Percentiles rank a stretch among this genome's conserved stretches.
phyloP scores from a whole-genome alignment of 2,888 invertebrate species.

The Andrena bucephala region DNA sequence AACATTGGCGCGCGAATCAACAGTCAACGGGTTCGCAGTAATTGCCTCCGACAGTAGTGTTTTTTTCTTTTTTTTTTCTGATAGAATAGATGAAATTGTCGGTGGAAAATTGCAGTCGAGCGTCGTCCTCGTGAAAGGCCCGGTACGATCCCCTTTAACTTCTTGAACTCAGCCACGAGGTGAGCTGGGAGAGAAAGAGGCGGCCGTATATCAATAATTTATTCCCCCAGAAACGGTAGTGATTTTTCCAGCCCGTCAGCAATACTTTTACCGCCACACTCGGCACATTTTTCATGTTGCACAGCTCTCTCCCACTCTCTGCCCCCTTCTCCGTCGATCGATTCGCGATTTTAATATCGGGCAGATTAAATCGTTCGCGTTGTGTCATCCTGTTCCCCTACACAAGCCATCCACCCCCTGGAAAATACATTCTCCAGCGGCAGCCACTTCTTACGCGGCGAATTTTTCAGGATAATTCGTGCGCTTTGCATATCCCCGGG shows the following conservation, averaged over 20 bases:
- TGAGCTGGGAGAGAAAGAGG: constrained; percentile 27
- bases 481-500: neutral
- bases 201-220: constrained; percentile 62
- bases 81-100: too few species aligned
- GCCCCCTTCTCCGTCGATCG: neutral
- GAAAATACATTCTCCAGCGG: neutral
- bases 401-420: neutral
- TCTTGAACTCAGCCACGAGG: constrained; percentile 42
- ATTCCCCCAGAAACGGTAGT: constrained; percentile 59
- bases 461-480: constrained; percentile 7
- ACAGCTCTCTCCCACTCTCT: neutral
- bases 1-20: too few species aligned
- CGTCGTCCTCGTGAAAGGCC: neutral
- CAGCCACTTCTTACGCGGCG: neutral
- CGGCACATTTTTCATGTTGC: constrained; percentile 38
- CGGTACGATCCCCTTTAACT: constrained; percentile 55
- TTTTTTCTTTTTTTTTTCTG: too few species aligned
- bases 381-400: constrained; percentile 6
- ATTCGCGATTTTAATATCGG: constrained; percentile 17
- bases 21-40: too few species aligned
- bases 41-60: too few species aligned
- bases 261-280: constrained; percentile 55
- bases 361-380: constrained; percentile 25
- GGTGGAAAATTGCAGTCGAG: neutral
- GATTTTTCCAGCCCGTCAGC: constrained; percentile 67